phyloP scores from a whole-genome alignment of 2,888 invertebrate species.

The Spilarctia lutea region DNA sequence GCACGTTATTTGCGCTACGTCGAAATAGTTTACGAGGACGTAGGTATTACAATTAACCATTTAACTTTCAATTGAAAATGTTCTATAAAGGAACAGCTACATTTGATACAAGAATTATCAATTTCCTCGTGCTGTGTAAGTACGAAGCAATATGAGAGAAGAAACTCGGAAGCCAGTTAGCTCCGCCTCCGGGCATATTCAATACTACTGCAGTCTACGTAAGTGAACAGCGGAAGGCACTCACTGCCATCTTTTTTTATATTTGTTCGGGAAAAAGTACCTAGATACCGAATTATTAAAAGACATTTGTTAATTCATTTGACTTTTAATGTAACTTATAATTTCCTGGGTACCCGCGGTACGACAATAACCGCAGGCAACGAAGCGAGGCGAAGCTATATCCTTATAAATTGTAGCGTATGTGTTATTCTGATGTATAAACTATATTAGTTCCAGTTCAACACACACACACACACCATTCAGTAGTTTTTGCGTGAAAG shows the following conservation, averaged over 20 bases:
- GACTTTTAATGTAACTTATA: not conserved
- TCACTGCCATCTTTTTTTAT: conserved; percentile 1
- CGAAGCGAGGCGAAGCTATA: no score
- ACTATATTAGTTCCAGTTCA: no score
- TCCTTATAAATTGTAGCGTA: no score
- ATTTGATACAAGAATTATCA: not conserved
- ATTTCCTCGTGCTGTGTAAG: not conserved
- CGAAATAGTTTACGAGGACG: not conserved
- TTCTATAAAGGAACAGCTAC: not conserved
- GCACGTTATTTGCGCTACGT: no score
- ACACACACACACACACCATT: no score
- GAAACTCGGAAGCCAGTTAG: not conserved
- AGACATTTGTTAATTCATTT: not conserved
- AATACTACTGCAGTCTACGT: not conserved
- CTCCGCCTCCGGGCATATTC: not conserved
- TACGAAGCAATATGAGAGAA: not conserved
- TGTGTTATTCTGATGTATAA: no score
- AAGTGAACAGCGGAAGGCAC: conserved; percentile 1
- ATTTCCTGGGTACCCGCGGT: no score
- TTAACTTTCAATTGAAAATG: not conserved
- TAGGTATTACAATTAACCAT: not conserved
- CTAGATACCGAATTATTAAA: not conserved
- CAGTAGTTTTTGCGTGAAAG: no score
- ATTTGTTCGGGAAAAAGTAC: not conserved
- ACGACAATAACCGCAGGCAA: no score